Percentiles rank a stretch among this genome's conserved stretches.
phyloP scores from a whole-genome alignment of 2,113 vertebrate genomes.

The Leptodactylus fuscus region DNA sequence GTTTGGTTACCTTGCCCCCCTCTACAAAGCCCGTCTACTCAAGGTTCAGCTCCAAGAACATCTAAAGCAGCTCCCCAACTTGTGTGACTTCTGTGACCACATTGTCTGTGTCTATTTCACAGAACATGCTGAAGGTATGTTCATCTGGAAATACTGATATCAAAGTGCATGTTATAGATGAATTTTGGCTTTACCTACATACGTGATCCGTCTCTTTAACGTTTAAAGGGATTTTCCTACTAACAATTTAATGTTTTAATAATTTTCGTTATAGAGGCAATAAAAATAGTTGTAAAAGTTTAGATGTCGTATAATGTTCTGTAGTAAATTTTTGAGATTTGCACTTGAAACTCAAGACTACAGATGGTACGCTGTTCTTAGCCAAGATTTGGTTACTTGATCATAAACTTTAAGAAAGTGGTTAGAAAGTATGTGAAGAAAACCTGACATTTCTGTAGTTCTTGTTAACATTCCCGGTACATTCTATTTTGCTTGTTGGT shows the following conservation, averaged over 20 bases:
- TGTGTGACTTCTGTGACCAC: slow-evolving; percentile 90
- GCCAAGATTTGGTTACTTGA: not conserved
- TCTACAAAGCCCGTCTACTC: slow-evolving; percentile 88
- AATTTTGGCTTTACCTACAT: not conserved
- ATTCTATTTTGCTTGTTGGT: not conserved
- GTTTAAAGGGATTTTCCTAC: not conserved
- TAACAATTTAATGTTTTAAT: too few species aligned
- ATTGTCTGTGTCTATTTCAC: slow-evolving; percentile 87
- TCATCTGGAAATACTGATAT: not conserved
- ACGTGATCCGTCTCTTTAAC: not conserved
- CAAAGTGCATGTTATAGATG: not conserved
- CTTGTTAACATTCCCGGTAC: not conserved
- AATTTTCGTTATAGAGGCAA: too few species aligned
- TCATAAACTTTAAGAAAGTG: not conserved
- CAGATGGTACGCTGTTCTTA: not conserved
- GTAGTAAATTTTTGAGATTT: not conserved
- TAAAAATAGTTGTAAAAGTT: too few species aligned
- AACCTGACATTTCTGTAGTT: not conserved
- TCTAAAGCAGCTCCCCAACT: slow-evolving; percentile 89
- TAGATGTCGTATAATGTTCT: too few species aligned
- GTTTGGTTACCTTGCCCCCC: slow-evolving; percentile 92
- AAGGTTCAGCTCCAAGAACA: slow-evolving; percentile 90
- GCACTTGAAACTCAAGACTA: not conserved
- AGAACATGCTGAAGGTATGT: slow-evolving; percentile 76
- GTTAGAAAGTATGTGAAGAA: not conserved